These are phyloP conservation scores for Porites evermanni DNA, from an alignment of 92 coral and sea anemone genomes.

Conservation along the genomic window DNA sequence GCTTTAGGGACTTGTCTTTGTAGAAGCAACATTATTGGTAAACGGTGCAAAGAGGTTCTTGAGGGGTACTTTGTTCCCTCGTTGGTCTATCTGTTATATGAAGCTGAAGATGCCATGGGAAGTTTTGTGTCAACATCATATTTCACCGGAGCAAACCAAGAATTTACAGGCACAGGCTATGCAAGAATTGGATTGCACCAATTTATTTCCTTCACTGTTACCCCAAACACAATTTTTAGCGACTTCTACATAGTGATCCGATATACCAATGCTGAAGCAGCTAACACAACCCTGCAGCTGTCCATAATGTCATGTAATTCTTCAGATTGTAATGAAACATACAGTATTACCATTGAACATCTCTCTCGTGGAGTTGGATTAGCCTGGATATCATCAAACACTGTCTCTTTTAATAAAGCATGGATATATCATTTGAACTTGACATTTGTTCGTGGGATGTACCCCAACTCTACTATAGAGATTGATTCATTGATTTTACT, in stretches of 20 bases:
- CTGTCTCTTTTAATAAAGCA: constrained; percentile 48
- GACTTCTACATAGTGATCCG: constrained; percentile 66
- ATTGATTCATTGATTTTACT: constrained; percentile 82
- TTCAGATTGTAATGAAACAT: constrained; percentile 50
- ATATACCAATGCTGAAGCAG: constrained; percentile 56
- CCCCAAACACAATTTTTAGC: constrained; percentile 40
- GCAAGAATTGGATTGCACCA: constrained; percentile 59
- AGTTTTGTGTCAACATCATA: constrained; percentile 72
- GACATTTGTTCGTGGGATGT: constrained; percentile 43
- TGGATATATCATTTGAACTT: constrained; percentile 75
- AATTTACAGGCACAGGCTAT: constrained; percentile 94
- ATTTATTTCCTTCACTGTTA: constrained; percentile 68
- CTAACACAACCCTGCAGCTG: constrained; percentile 49
- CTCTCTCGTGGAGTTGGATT: constrained; percentile 64
- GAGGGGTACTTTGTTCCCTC: constrained; percentile 73
- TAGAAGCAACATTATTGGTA: constrained; percentile 75
- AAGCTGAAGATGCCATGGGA: constrained; percentile 88
- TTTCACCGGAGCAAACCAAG: constrained; percentile 59
- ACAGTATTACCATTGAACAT: constrained; percentile 23
- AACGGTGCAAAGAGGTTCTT: constrained; percentile 74
- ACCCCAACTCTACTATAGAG: constrained; percentile 65
- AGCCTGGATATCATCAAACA: constrained; percentile 65
- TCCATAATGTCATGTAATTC: constrained; percentile 47
- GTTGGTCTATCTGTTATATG: constrained; percentile 69
- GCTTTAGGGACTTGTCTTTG: constrained; percentile 86